Conservation (phyloP, 2,888 invertebrate genomes). For the Peribatodes rhomboidaria region DNA sequence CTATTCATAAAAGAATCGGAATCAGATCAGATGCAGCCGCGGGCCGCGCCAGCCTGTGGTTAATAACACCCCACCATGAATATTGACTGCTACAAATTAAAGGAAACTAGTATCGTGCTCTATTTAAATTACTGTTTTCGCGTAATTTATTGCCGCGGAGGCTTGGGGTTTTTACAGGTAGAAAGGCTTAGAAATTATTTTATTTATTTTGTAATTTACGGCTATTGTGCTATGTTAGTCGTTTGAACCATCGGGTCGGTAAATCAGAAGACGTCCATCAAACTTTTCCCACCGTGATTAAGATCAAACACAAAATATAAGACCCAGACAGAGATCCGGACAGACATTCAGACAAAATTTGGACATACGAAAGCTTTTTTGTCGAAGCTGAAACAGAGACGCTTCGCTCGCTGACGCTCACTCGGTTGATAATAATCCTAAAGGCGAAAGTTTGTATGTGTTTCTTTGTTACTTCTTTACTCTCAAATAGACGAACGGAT, state of each 20-base stretch:
- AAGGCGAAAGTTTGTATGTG: too few species aligned
- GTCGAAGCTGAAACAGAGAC: too few species aligned
- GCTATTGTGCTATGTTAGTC: neutral
- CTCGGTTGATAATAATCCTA: too few species aligned
- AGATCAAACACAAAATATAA: too few species aligned
- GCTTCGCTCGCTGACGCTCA: too few species aligned
- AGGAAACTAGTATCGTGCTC: slow-evolving; percentile 73
- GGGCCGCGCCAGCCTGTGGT: slow-evolving; percentile 69
- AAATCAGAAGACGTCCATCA: neutral
- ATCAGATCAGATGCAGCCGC: slow-evolving; percentile 76
- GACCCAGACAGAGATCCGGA: too few species aligned
- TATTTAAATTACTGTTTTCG: slow-evolving; percentile 75
- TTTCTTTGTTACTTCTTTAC: too few species aligned
- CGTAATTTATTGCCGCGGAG: slow-evolving; percentile 56
- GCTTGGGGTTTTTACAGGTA: slow-evolving; percentile 39
- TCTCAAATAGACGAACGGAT: too few species aligned
- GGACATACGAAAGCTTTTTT: too few species aligned
- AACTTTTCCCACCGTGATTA: too few species aligned
- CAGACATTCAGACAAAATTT: too few species aligned
- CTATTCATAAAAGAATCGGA: slow-evolving; percentile 82
- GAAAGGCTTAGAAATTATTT: slow-evolving; percentile 16
- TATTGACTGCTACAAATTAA: slow-evolving; percentile 81
- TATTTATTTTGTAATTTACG: neutral
- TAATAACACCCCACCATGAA: slow-evolving; percentile 80
- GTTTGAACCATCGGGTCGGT: neutral